Evolutionary conservation across 2,888 invertebrate genomes (phyloP).

Genomic region (Stenolophus ochropezus): DNA sequence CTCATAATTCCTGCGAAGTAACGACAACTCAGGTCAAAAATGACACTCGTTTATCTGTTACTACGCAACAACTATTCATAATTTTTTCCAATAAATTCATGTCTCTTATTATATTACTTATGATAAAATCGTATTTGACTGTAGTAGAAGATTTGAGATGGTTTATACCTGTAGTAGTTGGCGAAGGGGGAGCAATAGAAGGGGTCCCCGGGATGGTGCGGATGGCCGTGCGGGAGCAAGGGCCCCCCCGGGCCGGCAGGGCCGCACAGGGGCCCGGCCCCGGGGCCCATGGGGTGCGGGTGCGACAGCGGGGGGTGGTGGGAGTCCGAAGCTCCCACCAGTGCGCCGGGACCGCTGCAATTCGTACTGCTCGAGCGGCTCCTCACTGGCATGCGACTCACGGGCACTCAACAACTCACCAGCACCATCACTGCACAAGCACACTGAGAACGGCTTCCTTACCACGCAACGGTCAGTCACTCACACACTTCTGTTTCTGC

Average conservation of each 20-base stretch:
- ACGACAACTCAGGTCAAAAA: too few relatives aligned
- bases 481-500: too few relatives aligned
- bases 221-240: conserved; percentile 69
- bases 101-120: too few relatives aligned
- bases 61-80: too few relatives aligned
- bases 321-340: conserved; percentile 69
- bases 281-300: conserved; percentile 69
- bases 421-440: not conserved
- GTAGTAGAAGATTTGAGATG: not conserved
- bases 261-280: conserved; percentile 69
- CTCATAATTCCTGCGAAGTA: too few relatives aligned
- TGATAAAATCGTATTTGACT: too few relatives aligned
- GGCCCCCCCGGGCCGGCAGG: conserved; percentile 65
- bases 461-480: not conserved
- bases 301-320: conserved; percentile 64
- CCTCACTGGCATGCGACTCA: conserved; percentile 63
- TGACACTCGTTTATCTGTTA: too few relatives aligned
- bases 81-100: too few relatives aligned
- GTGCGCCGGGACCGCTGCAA: conserved; percentile 63
- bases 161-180: conserved; percentile 75
- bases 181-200: conserved; percentile 78
- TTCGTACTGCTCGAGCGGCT: conserved; percentile 63
- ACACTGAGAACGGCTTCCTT: not conserved
- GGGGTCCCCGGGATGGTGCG: conserved; percentile 72
- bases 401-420: not conserved